Base-by-base conservation (phyloP, 2,113 vertebrate genomes). In the Cranoglanis bouderius region DNA sequence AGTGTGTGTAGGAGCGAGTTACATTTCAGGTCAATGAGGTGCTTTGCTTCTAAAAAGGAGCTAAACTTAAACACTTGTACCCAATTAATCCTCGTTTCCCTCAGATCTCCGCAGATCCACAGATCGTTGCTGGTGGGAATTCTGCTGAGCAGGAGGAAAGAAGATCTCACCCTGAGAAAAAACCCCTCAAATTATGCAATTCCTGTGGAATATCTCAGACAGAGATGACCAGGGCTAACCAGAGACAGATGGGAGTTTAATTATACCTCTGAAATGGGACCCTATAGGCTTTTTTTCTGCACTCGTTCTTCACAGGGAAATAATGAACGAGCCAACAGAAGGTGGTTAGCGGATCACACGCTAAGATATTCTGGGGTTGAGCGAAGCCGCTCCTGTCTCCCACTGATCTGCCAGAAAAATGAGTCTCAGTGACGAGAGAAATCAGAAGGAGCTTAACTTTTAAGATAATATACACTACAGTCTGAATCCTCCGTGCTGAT, bases 241-340 rank as follows among this genome's bases (percentile, higher is more conserved):
- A 55, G 87, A 86, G 86, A 89, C 90, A 91, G 90, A 91, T 89
- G 89, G 63, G 87, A 87, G 67, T 91, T 89, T 90, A 91, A 91
- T 91, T 82, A 67, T 81, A 46, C n/a, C 72, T 85, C 75, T 87
- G 72, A 88, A 91, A 89, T 49, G 21, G 61, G 43, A 85, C 63
- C 53, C 46, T 87, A 74, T 81, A 84, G 80, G 74, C 49, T 51
- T 78, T 86, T 49, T 87, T 78, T 82, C 70, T 55, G 55, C 72
- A 61, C 38, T 85, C 85, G 55, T 88, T 86, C 67, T 88, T 91
- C 88, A 80, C 57, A 12, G 78, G 26, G 78, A 90, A 61, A 83
- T 89, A 82, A 65, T 88, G 84, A 90, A 89, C 75, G 21, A 85
- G 43, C 83, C 70, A 67, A 77, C 88, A 85, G 88, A 84, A 84